Percentiles rank a stretch among this genome's conserved stretches.
phyloP scores from a whole-genome alignment of 2,797 vertebrate species.

The Acipenser ruthenus region DNA sequence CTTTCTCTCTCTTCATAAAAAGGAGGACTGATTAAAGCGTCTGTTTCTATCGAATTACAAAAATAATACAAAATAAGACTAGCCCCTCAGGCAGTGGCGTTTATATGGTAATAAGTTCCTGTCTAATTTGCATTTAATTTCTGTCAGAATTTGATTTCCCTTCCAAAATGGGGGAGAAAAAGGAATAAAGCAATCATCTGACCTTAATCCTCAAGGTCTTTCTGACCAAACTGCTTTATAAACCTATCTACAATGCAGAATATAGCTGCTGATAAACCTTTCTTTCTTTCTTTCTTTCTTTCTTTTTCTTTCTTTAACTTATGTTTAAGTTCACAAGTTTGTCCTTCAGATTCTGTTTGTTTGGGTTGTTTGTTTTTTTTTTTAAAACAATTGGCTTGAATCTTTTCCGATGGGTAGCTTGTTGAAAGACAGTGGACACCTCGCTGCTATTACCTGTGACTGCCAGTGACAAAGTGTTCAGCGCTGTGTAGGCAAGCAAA shows the following conservation, averaged over 20 bases:
- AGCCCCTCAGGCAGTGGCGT: constrained; percentile 48
- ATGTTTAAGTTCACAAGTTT: neutral
- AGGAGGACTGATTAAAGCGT: constrained; percentile 44
- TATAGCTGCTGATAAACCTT: too few species aligned
- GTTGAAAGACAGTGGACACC: neutral
- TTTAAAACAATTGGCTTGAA: neutral
- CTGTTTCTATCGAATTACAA: constrained; percentile 42
- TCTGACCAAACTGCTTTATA: neutral
- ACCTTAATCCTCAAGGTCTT: constrained; percentile 1
- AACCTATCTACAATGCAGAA: neutral
- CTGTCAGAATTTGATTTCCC: constrained; percentile 48
- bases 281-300: too few species aligned
- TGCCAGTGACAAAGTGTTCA: neutral
- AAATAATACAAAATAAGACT: constrained; percentile 58
- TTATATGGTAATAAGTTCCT: constrained; percentile 65
- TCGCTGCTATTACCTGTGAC: neutral
- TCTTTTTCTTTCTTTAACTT: neutral
- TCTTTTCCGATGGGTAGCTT: neutral
- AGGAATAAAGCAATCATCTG: constrained; percentile 18
- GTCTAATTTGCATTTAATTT: constrained; percentile 66
- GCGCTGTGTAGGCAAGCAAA: neutral
- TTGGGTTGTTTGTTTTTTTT: constrained; percentile 4
- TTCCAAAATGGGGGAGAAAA: constrained; percentile 33
- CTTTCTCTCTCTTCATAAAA: constrained; percentile 3
- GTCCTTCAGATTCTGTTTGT: neutral